Evolutionary conservation across 53 echinoderm and acorn worm species (phyloP), one percentile per base, ranked within the genome.

Genomic region (Zoroaster sp.): DNA sequence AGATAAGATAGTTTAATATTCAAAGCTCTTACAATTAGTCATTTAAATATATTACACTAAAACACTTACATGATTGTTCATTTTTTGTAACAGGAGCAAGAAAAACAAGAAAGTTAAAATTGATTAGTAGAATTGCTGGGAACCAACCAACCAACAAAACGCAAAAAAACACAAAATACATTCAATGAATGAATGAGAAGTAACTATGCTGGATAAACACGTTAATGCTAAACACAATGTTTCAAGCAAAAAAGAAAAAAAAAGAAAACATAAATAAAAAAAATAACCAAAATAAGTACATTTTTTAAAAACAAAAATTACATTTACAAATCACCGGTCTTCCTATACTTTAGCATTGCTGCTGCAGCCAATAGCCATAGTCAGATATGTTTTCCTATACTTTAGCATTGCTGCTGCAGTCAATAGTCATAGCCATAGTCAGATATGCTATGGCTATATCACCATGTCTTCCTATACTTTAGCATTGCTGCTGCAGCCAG

Each of bases 31-130:
- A n/a, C n/a, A n/a, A n/a, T n/a, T n/a, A n/a, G n/a, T n/a, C n/a
- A n/a, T n/a, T n/a, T n/a, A n/a, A n/a, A n/a, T n/a, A n/a, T 55
- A 55, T 59, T 10, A 23, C 8, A 25, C 59, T 59, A 59, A 59
- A 25, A 8, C 52, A 59, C 59, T 59, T 59, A 59, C 59, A 59
- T 59, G 59, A 23, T 59, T 23, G n/a, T n/a, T n/a, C n/a, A n/a
- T n/a, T 23, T 7, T 59, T 59, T 77, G 52, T 20, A 49, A 77
- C 77, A 77, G 77, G 52, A 17, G 53, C 77, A 54, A 40, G 52
- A 77, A 28, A 12, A 53, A 45, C 53, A 77, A 34, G 35, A 53
- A 77, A 74, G 12, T 42, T 20, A 9, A 73, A 40, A 73, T 46
- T 46, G 39, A 44, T 74, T 74, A 74, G 73, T 73, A 10, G 20